Evolutionary conservation across 2,888 invertebrate species (phyloP), one percentile per base, ranked within the genome.

Genomic region (Zhengitettix transpicula): DNA sequence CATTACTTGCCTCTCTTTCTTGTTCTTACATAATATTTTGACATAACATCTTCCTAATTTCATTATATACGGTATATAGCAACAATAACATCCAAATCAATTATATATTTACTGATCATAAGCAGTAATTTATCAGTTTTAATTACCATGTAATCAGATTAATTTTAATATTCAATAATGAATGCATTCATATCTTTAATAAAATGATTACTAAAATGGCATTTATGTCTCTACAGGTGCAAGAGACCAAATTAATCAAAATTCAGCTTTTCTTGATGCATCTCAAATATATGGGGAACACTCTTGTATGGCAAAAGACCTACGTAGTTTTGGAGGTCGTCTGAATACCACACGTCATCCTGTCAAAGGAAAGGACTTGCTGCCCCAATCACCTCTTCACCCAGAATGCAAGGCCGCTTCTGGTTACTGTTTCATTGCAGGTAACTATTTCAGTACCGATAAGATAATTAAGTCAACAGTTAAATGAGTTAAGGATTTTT

Each of bases 271-370:
- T 73, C 76, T 96, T 58, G 94, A 94, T 69, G 87, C 78, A 0
- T 93, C 93, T 0, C 87, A 87, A 64, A 77, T 97, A 40, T 96
- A 96, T 69, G 96, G 96, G 0, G 92, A 93, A 69, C 90, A 92
- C 68, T 78, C 80, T 1, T 95, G 95, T 69, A 82, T 90, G 42
- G 81, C 85, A 0, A 80, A 83, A 52, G 80, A 84, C 58, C 76
- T 97, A 40, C 81, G 92, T 55, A 84, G 89, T 0, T 71, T 85
- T 69, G 84, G 84, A 61, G 89, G 96, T 0, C 79, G 88, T 1
- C 76, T 94, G 71, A 94, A 94, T 70, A 81, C 86, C 8, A 93
- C 93, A 0, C 71, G 78, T 16, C 85, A 85, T 69, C 87, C 89
- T 0, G 73, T 78, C 15, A 80, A 83, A 58, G 85, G 68, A 9